Conservation (phyloP, 2,888 invertebrate species). For the Drosophila hawaiiensis region DNA sequence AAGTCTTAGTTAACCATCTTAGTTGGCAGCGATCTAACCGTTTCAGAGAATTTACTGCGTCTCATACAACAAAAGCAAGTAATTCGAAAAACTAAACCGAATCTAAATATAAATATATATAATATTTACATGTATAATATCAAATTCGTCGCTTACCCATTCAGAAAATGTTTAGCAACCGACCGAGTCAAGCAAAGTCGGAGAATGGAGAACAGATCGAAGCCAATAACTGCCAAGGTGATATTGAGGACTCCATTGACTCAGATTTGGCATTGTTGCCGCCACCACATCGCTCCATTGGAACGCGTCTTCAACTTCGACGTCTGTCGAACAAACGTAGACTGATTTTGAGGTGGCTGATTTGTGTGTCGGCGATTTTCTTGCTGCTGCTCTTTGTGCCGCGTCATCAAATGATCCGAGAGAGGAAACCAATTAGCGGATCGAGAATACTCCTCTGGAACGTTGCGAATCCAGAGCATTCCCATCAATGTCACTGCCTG, state of each 20-base stretch:
- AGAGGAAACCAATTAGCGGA: accelerated
- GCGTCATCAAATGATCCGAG: not conserved
- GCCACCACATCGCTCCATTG: slow-evolving; percentile 38
- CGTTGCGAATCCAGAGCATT: not conserved
- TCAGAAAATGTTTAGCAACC: slow-evolving; percentile 31
- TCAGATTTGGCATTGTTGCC: slow-evolving; percentile 27
- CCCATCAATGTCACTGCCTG: slow-evolving; percentile 49
- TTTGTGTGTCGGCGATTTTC: slow-evolving; percentile 7
- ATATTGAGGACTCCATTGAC: not conserved
- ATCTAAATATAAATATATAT: not conserved
- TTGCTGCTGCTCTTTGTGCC: slow-evolving; percentile 22
- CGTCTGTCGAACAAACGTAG: not conserved
- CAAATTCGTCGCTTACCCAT: not conserved
- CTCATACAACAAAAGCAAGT: not conserved
- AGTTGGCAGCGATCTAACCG: not conserved
- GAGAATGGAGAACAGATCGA: not conserved
- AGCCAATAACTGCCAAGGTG: not conserved
- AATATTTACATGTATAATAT: not conserved
- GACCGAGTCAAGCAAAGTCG: not conserved
- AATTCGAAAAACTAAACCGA: not conserved
- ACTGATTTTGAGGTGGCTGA: slow-evolving; percentile 15
- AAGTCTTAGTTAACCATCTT: not conserved
- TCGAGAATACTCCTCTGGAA: slow-evolving; percentile 61
- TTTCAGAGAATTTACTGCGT: not conserved
- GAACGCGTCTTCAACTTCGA: slow-evolving; percentile 14